These are phyloP conservation scores for Drosophila subobscura DNA, from an alignment of 1,140 invertebrate species.

Conservation along the genomic window DNA sequence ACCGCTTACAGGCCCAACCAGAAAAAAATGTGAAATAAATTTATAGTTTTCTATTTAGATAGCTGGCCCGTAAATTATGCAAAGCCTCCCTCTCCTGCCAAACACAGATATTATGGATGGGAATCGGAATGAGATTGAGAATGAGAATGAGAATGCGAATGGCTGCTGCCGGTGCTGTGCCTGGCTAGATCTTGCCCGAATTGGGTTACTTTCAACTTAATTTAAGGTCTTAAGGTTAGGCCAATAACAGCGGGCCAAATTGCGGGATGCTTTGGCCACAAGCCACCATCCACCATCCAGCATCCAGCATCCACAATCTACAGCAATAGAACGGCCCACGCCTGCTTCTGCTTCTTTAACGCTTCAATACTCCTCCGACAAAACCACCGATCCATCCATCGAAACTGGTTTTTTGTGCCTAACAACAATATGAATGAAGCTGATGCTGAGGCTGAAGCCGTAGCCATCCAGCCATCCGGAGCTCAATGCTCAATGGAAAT, in stretches of 20 bases:
- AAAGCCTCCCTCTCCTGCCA: conserved; percentile 37
- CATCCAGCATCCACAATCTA: conserved; percentile 50
- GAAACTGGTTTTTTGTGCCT: conserved; percentile 59
- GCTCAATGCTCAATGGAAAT: conserved; percentile 58
- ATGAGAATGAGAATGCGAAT: conserved; percentile 33
- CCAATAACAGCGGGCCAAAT: conserved; percentile 53
- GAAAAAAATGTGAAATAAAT: conserved; percentile 52
- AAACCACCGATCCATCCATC: background rate
- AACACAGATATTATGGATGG: conserved; percentile 39
- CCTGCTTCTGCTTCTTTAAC: conserved; percentile 47
- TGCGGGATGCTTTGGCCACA: conserved; percentile 59
- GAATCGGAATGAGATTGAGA: conserved; percentile 19
- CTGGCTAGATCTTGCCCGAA: conserved; percentile 35
- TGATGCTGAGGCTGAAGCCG: conserved; percentile 1
- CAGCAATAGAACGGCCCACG: conserved; percentile 61
- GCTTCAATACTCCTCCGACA: conserved; percentile 8
- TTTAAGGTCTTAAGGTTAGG: conserved; percentile 69
- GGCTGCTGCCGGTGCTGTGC: conserved; percentile 46
- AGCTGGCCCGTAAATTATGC: conserved; percentile 58
- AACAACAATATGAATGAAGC: conserved; percentile 50
- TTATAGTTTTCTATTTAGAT: conserved; percentile 77
- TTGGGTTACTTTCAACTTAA: conserved; percentile 76
- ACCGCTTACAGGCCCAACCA: conserved; percentile 4
- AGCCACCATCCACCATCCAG: conserved; percentile 8
- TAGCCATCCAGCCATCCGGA: conserved; percentile 10